These are phyloP conservation scores for Erythrolamprus reginae DNA, from an alignment of 2,113 vertebrate species.

Conservation along the genomic window DNA sequence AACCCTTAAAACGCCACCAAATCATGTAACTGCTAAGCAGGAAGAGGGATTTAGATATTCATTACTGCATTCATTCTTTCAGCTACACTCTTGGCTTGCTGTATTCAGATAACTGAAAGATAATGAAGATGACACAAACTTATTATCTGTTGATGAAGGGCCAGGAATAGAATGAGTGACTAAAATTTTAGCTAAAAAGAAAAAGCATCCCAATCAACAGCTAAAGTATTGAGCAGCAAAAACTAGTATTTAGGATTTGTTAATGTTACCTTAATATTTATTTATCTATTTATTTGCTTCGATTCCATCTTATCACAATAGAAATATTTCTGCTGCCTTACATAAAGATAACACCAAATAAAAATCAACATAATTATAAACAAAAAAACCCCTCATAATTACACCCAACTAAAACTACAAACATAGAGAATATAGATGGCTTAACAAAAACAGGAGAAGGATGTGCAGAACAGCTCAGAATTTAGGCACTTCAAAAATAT, in stretches of 20 bases:
- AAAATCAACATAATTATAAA: neutral
- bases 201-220: neutral
- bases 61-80: neutral
- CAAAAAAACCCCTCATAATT: neutral
- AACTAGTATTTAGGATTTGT: neutral
- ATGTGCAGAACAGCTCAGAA: neutral
- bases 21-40: neutral
- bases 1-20: neutral
- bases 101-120: neutral
- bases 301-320: neutral
- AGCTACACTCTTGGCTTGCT: neutral
- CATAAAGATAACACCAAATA: neutral
- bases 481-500: neutral
- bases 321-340: neutral
- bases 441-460: neutral
- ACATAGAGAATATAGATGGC: neutral
- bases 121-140: neutral
- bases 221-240: neutral
- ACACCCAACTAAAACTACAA: neutral
- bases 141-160: neutral
- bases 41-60: neutral
- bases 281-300: neutral
- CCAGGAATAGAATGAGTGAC: neutral
- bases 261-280: neutral
- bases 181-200: neutral